phyloP scores from a whole-genome alignment of 2,888 invertebrate species.

The Apomyelois bistriatella region DNA sequence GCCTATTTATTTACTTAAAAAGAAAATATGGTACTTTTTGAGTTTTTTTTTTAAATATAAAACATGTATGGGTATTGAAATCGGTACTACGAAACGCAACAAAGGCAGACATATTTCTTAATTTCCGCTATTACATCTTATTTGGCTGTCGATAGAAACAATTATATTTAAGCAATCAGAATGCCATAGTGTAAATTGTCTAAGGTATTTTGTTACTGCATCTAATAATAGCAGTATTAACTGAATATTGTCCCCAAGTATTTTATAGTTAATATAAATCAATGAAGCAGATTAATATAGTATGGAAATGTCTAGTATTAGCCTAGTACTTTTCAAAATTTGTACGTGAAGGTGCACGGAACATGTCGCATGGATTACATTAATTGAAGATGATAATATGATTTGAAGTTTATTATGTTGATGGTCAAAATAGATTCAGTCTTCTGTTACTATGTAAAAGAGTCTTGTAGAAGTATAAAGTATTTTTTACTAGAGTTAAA shows the following conservation, averaged over 20 bases:
- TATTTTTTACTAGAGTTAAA: too few relatives aligned
- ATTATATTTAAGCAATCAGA: constrained; percentile 10
- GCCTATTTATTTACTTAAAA: too few relatives aligned
- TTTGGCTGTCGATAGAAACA: constrained; percentile 4
- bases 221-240: constrained; percentile 64
- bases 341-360: constrained; percentile 38
- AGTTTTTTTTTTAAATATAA: too few relatives aligned
- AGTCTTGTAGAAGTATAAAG: constrained; percentile 1
- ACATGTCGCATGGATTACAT: constrained; percentile 14
- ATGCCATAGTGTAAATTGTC: constrained; percentile 29
- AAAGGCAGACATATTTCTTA: not conserved
- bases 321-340: constrained; percentile 42
- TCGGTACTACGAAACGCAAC: too few relatives aligned
- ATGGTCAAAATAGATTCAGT: not conserved
- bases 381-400: not conserved
- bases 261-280: constrained; percentile 43
- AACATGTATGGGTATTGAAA: too few relatives aligned
- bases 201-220: constrained; percentile 45
- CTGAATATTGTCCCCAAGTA: constrained; percentile 48
- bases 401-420: not conserved
- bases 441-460: not conserved
- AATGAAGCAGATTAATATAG: constrained; percentile 48
- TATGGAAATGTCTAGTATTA: constrained; percentile 35
- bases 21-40: too few relatives aligned
- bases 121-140: not conserved